Base-by-base conservation (phyloP, 2,888 invertebrate species). In the Parapristionchus giblindavisi region DNA sequence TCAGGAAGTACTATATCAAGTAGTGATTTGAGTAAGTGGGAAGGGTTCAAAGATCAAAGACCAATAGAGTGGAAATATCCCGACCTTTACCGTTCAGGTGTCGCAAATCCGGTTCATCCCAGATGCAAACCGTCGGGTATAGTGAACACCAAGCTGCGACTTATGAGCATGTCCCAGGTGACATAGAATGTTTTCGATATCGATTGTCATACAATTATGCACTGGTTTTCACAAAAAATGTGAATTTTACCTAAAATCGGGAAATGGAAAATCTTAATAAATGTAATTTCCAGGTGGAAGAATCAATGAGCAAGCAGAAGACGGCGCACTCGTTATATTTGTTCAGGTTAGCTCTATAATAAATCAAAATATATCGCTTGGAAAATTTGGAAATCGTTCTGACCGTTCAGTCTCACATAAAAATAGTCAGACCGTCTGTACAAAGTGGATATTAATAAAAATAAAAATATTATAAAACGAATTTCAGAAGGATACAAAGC, bases 271-370 rank as follows among this genome's bases (percentile, higher is more conserved):
- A 63, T 38, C 63, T 11, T 63, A 5, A 38, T 24, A 36, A 36
- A 34, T 52, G 60, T 40, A 38, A 58, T 51, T 54, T 78, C 21
- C 63, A 83, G 81, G 81, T 81, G 80, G 81, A 80, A 43, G 81
- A 80, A 32, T 77, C 77, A 1, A 75, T 83, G 75, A 76, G 77
- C 65, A 75, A 75, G 65, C 75, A 78, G 29, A 76, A 79, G n/a
- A 78, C 73, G 5, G 79, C 78, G 38, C 80, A 83, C 24, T 79
- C 80, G 34, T 61, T 80, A n/a, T 78, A 79, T 70, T 70, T 83
- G 17, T 79, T 83, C 24, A 60, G 70, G 70, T 71, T 17, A 1
- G 51, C 1, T 0, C 24, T 8, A 21, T 8, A 56, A 27, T 61
- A 38, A 34, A 34, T 63, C 11, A 54, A 54, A 27, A n/a, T 24